Percentiles rank a stretch among this genome's conserved stretches.
Conservation (phyloP, 1,140 invertebrate genomes). For the Rhagoletis pomonella region DNA sequence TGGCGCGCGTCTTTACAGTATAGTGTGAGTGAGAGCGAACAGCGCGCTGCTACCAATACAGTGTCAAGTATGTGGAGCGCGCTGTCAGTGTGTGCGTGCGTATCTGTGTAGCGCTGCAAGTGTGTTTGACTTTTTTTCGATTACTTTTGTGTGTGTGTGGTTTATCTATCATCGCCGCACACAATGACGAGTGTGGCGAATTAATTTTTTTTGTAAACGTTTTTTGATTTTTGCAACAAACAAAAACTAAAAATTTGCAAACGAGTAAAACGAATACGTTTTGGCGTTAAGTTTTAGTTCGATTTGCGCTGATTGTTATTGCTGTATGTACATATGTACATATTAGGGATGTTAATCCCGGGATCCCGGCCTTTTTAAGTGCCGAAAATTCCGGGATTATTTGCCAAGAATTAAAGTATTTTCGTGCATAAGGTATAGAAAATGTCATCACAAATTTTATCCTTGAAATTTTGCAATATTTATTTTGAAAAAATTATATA, state of each 20-base stretch:
- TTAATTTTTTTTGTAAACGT: neutral
- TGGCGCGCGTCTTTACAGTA: no score
- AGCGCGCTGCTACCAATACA: no score
- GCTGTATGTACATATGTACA: neutral
- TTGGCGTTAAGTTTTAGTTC: neutral
- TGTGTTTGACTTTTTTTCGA: neutral
- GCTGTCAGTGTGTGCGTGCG: neutral
- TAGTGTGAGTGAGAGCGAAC: slow-evolving; percentile 4
- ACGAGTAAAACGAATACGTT: slow-evolving; percentile 3
- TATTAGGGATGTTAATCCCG: no score
- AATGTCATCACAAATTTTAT: no score
- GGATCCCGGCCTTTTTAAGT: no score
- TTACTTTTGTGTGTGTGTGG: neutral
- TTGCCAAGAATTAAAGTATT: no score
- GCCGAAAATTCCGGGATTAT: no score
- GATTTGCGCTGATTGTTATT: neutral
- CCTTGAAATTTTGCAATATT: no score
- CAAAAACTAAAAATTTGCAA: slow-evolving; percentile 23
- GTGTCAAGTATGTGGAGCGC: neutral
- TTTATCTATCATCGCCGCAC: slow-evolving; percentile 13
- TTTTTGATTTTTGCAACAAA: slow-evolving; percentile 33
- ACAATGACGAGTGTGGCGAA: slow-evolving; percentile 45
- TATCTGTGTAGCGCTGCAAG: neutral
- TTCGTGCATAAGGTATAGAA: no score
- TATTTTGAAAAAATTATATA: no score